These are phyloP conservation scores for Acanthopleura granulata DNA, from an alignment of 2,888 invertebrate genomes.

Conservation along the genomic window DNA sequence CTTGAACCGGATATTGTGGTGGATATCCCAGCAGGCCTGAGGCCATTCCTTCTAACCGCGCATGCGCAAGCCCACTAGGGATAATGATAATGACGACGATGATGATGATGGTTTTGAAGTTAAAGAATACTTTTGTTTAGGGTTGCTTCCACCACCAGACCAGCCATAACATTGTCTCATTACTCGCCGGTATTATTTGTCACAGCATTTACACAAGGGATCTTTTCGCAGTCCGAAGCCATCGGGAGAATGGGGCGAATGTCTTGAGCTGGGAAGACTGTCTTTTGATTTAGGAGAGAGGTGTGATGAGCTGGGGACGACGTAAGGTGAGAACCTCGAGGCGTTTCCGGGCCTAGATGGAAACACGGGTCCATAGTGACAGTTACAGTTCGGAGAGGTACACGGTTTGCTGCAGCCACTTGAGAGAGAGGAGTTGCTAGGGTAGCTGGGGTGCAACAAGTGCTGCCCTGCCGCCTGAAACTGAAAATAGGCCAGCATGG, in stretches of 20 bases:
- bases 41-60: too few relatives aligned
- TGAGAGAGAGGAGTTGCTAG: not conserved
- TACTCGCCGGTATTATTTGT: not conserved
- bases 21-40: too few relatives aligned
- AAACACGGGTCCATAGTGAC: slow-evolving; percentile 15
- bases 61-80: too few relatives aligned
- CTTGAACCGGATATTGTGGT: too few relatives aligned
- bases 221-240: not conserved
- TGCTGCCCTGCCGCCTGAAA: slow-evolving; percentile 6
- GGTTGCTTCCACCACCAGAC: too few relatives aligned
- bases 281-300: slow-evolving; percentile 15
- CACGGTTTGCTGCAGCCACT: slow-evolving; percentile 3
- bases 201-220: slow-evolving; percentile 11
- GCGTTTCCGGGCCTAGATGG: not conserved
- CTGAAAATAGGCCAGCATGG: slow-evolving; percentile 10
- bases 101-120: too few relatives aligned
- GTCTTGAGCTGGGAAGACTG: slow-evolving; percentile 2
- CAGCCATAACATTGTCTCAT: too few relatives aligned
- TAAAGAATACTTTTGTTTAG: too few relatives aligned
- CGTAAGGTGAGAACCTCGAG: slow-evolving; percentile 5
- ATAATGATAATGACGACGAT: too few relatives aligned
- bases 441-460: not conserved
- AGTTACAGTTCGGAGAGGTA: slow-evolving; percentile 3
- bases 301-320: slow-evolving; percentile 6
- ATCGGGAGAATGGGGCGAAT: slow-evolving; percentile 2